These are phyloP conservation scores for Neria commutata DNA, from an alignment of 2,888 invertebrate species.

Conservation along the genomic window DNA sequence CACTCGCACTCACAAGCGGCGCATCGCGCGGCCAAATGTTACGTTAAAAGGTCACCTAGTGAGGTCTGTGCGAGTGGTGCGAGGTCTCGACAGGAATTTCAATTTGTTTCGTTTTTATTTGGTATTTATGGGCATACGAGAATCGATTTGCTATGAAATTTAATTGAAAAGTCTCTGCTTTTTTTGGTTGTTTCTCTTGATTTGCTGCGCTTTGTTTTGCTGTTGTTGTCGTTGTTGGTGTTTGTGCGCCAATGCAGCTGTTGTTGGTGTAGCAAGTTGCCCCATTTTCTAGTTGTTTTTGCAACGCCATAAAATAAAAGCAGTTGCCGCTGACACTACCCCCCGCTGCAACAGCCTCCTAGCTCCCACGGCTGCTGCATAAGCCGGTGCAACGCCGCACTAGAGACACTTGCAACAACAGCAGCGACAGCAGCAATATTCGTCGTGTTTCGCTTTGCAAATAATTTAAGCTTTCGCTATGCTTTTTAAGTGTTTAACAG, in stretches of 20 bases:
- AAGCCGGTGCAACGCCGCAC: no score
- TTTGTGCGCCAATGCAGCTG: no score
- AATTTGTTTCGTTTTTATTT: constrained; percentile 2
- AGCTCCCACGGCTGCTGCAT: background rate
- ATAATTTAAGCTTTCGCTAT: constrained; percentile 1
- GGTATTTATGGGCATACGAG: background rate
- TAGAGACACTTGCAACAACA: background rate
- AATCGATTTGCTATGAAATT: constrained; percentile 5
- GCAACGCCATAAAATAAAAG: background rate
- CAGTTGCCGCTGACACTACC: background rate
- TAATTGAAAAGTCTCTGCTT: constrained; percentile 4
- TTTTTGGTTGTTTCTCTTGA: no score
- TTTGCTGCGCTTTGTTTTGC: no score
- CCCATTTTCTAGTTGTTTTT: background rate
- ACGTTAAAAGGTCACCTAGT: background rate
- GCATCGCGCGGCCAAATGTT: background rate
- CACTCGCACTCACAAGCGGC: no score
- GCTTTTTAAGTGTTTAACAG: constrained; percentile 4
- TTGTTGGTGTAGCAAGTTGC: no score
- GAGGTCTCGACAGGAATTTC: background rate
- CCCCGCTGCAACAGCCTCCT: no score
- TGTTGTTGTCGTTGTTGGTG: no score
- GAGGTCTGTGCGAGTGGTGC: background rate
- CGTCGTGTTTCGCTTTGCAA: background rate
- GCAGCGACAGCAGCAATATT: background rate